Conservation (phyloP, 2,888 invertebrate genomes). For the Agrochola lychnidis region DNA sequence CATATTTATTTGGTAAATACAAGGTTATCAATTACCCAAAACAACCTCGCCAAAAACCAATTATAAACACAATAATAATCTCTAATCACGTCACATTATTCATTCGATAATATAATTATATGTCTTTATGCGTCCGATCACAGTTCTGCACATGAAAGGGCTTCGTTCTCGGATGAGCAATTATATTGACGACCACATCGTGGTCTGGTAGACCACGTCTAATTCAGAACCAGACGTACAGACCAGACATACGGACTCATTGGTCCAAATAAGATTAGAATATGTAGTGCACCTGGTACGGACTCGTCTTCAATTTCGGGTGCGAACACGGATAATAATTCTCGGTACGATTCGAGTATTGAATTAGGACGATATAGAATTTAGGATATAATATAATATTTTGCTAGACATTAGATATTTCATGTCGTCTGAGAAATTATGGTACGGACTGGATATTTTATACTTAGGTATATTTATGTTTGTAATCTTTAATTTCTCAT, state of each 20-base stretch:
- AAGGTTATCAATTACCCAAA: background rate
- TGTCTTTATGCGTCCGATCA: slow-evolving; percentile 23
- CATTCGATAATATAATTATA: background rate
- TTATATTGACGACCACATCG: slow-evolving; percentile 45
- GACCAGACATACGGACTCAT: slow-evolving; percentile 41
- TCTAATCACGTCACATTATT: slow-evolving; percentile 9
- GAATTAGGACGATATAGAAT: slow-evolving; percentile 8
- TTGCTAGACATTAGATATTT: too few relatives aligned
- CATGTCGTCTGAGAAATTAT: too few relatives aligned
- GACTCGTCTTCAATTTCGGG: slow-evolving; percentile 33
- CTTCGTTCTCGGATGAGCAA: slow-evolving; percentile 39
- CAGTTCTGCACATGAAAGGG: slow-evolving; percentile 38
- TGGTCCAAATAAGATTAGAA: slow-evolving; percentile 45
- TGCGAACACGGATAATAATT: slow-evolving; percentile 17
- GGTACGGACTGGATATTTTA: background rate
- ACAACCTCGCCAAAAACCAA: background rate
- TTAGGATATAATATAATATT: background rate
- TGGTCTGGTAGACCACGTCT: slow-evolving; percentile 46
- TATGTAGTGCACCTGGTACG: slow-evolving; percentile 24
- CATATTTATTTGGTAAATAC: background rate
- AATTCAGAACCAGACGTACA: slow-evolving; percentile 37
- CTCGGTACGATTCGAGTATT: slow-evolving; percentile 5
- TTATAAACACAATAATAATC: slow-evolving; percentile 6
- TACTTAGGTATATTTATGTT: background rate
- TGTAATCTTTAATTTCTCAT: background rate